Evolutionary conservation across 1,140 invertebrate species (phyloP).

Genomic region (Nebria ingens): DNA sequence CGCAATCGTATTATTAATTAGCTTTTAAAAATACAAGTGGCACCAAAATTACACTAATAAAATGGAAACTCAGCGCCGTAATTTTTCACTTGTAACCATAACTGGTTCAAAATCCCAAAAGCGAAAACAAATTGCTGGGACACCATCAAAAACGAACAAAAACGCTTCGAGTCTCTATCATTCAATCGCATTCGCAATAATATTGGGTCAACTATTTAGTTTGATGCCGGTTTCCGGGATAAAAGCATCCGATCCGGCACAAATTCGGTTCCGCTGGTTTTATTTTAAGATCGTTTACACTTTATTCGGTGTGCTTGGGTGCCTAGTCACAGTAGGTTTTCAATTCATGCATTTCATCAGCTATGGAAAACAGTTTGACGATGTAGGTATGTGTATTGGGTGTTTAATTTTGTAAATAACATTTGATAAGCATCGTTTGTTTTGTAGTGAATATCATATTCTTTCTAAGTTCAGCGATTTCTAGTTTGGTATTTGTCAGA

Average conservation of each 20-base stretch:
- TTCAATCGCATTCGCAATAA: constrained; percentile 16
- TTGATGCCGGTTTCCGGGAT: constrained; percentile 23
- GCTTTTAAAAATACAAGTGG: no score
- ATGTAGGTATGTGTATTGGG: constrained; percentile 19
- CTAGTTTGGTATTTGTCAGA: constrained; percentile 19
- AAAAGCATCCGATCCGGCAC: constrained; percentile 15
- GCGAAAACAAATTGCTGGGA: no score
- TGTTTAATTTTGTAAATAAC: not conserved
- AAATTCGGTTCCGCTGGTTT: constrained; percentile 21
- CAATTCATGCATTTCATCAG: constrained; percentile 20
- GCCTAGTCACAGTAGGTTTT: constrained; percentile 18
- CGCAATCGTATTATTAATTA: no score
- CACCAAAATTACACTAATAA: no score
- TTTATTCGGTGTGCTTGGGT: constrained; percentile 18
- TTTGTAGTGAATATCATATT: constrained; percentile 22
- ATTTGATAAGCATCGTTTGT: not conserved
- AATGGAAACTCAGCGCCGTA: no score
- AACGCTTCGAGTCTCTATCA: not conserved
- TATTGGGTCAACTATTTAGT: constrained; percentile 23
- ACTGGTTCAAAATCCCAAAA: no score
- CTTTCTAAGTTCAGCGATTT: constrained; percentile 19
- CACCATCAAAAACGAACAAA: not conserved
- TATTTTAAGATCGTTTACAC: constrained; percentile 21
- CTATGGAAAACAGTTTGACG: constrained; percentile 21
- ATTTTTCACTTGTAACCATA: no score